Percentiles rank a stretch among this genome's conserved stretches.
These are phyloP conservation scores for Zaprionus gabonicus DNA, from an alignment of 1,140 invertebrate species.

Conservation along the genomic window DNA sequence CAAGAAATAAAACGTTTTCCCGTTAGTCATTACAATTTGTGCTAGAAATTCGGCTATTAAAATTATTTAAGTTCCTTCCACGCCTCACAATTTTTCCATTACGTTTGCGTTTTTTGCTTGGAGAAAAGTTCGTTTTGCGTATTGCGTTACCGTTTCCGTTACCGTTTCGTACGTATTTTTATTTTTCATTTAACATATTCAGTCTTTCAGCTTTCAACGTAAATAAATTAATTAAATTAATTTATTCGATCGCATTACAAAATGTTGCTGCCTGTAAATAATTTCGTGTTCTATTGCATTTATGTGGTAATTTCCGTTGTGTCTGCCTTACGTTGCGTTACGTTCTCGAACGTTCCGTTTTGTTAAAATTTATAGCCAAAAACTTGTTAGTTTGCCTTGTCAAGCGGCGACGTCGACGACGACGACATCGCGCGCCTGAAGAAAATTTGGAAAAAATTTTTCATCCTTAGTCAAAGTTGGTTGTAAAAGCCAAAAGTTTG, in stretches of 20 bases:
- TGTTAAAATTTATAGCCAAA: constrained; percentile 80
- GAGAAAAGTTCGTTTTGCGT: constrained; percentile 65
- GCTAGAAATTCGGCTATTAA: constrained; percentile 83
- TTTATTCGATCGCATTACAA: constrained; percentile 80
- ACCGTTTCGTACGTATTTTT: constrained; percentile 42
- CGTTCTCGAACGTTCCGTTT: constrained; percentile 10
- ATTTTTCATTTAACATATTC: constrained; percentile 78
- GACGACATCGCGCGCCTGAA: constrained; percentile 32
- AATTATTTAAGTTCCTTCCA: constrained; percentile 78
- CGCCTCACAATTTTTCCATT: constrained; percentile 24
- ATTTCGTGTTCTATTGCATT: constrained; percentile 84
- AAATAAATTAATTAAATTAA: constrained; percentile 84
- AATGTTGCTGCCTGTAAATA: constrained; percentile 79
- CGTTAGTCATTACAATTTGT: constrained; percentile 65
- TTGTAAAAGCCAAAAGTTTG: constrained; percentile 80
- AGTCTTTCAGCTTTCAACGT: constrained; percentile 82
- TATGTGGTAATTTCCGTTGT: constrained; percentile 76
- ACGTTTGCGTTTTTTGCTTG: constrained; percentile 45
- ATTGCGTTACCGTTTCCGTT: constrained; percentile 53
- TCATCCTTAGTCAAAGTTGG: constrained; percentile 72
- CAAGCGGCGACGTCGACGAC: constrained; percentile 14
- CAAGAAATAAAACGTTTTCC: constrained; percentile 44
- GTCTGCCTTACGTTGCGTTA: constrained; percentile 64
- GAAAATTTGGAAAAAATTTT: constrained; percentile 78
- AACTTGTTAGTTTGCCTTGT: constrained; percentile 53